Evolutionary conservation across 1,140 invertebrate species (phyloP), one percentile per base, ranked within the genome.

Genomic region (Drosophila saltans): DNA sequence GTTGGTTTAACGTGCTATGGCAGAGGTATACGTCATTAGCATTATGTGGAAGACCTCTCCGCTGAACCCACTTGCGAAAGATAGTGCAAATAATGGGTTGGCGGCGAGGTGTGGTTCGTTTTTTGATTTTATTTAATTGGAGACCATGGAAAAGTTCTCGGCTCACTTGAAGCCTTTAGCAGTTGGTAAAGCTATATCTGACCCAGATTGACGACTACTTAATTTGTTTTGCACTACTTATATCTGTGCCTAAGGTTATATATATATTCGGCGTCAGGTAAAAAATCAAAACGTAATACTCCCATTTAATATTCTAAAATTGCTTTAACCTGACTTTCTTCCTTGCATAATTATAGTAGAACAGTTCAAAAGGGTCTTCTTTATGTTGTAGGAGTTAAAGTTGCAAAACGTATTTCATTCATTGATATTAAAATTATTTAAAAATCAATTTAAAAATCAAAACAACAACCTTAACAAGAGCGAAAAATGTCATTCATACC

Each of bases 21-120:
- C 40, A 30, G 63, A 58, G 62, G 33, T 43, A 58, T 69, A 86
- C 80, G 80, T 86, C 83, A 86, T 86, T 86, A 86, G 57, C 83
- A 58, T 73, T 66, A 57, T 58, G 48, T 57, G 41, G 36, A 66
- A 72, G 33, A 40, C 28, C 33, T 24, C 62, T 30, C 69, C 63
- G 5, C 24, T 43, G 39, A 74, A 56, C 48, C 59, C 48, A 52
- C 28, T 33, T 59, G 59, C 72, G 70, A 70, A 69, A 70, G 66
- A 72, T 55, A 82, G 21, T 11, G 52, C 58, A 77, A 86, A 86
- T 61, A 74, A 36, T 79, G 67, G 82, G 83, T 72, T 41, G 61
- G 41, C 63, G 33, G 52, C 64, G 33, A 39, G 65, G 40, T 65
- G 52, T 55, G 73, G 57, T 65, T 41, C 26, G 73, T 61, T 65